Percentiles rank a stretch among this genome's conserved stretches.
Conservation (phyloP, 35 echinoderm and acorn worm genomes). For the Eucidaris tribuloides region DNA sequence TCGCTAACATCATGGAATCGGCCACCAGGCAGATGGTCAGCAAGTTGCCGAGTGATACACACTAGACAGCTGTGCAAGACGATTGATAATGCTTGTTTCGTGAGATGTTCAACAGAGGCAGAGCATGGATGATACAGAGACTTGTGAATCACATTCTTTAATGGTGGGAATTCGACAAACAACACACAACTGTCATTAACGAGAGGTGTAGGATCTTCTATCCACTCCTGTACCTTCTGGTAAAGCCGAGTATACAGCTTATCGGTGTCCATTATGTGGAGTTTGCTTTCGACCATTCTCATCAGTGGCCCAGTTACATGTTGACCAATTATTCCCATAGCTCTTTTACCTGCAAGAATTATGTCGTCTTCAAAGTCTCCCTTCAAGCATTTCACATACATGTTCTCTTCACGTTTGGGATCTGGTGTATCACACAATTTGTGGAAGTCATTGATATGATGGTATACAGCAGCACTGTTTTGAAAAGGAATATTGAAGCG, state of each 20-base stretch:
- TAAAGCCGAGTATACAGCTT: not conserved
- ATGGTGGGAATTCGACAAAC: conserved; percentile 22
- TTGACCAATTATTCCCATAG: conserved; percentile 15
- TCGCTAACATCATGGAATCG: conserved; percentile 14
- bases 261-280: conserved; percentile 20
- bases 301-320: conserved; percentile 22
- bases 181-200: conserved; percentile 18
- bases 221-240: not conserved
- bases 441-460: conserved; percentile 3
- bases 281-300: conserved; percentile 25
- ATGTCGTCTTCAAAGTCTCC: conserved; percentile 20
- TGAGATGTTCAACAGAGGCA: conserved; percentile 5
- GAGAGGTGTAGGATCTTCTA: not conserved
- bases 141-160: not conserved
- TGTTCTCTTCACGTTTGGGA: conserved; percentile 11
- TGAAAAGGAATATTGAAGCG: conserved; percentile 33
- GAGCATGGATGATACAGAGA: not conserved
- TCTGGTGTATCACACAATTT: not conserved
- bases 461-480: conserved; percentile 10
- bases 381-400: conserved; percentile 16
- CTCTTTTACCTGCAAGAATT: conserved; percentile 20
- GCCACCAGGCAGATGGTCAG: conserved; percentile 13
- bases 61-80: conserved; percentile 22
- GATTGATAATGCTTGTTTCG: conserved; percentile 21
- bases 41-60: conserved; percentile 18